Evolutionary conservation across 2,113 vertebrate genomes (phyloP).

Genomic region (Ursus arctos): DNA sequence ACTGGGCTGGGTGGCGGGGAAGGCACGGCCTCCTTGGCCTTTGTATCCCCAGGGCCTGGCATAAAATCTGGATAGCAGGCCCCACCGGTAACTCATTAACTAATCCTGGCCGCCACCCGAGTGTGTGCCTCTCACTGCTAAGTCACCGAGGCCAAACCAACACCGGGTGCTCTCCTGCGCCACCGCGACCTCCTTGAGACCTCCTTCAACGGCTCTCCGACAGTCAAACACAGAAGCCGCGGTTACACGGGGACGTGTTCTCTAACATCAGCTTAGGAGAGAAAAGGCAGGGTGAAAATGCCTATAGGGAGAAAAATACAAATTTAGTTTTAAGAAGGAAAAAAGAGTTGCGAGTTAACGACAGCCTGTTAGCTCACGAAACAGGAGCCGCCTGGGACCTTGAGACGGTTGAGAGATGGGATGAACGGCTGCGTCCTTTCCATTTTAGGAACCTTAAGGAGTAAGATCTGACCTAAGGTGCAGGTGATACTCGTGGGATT

Average conservation of each 20-base stretch:
- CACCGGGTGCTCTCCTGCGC: background rate
- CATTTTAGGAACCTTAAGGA: background rate
- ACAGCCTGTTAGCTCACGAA: accelerated
- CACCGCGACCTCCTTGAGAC: background rate
- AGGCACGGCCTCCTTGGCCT: background rate
- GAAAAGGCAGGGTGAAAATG: background rate
- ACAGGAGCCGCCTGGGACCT: background rate
- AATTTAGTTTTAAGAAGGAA: background rate
- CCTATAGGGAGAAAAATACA: background rate
- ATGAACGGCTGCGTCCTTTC: accelerated
- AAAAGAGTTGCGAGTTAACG: accelerated
- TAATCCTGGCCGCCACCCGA: background rate
- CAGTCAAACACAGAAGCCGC: background rate
- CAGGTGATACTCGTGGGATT: accelerated
- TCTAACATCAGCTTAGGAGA: background rate
- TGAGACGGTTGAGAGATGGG: background rate
- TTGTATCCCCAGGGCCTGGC: background rate
- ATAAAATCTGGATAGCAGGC: background rate
- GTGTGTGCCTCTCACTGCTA: background rate
- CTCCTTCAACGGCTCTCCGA: background rate
- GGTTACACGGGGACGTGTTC: no score
- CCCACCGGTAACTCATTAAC: constrained; percentile 57
- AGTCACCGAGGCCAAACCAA: background rate
- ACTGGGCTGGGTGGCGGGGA: background rate
- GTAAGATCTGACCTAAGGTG: background rate